Evolutionary conservation across 1,140 invertebrate genomes (phyloP).

Genomic region (Bombus polaris): DNA sequence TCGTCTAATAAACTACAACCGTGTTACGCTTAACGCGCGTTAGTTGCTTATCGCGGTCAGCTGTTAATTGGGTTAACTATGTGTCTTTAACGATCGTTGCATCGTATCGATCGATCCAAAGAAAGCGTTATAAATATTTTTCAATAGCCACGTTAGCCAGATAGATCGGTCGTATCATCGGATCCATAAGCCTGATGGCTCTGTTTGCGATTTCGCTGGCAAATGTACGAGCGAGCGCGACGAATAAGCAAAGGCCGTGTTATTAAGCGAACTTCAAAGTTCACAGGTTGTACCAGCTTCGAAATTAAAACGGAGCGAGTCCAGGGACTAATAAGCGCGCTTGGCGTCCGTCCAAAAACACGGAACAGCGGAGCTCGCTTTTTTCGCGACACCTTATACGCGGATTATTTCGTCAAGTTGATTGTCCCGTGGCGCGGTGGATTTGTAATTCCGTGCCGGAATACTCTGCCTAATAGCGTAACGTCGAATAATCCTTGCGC

Average conservation of each 20-base stretch:
- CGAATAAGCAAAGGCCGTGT: not conserved
- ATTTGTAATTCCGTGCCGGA: not conserved
- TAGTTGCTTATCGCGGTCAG: not conserved
- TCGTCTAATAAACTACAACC: slow-evolving; percentile 2
- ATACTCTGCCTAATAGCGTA: slow-evolving; percentile 9
- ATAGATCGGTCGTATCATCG: not conserved
- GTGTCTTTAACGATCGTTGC: not conserved
- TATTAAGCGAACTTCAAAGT: slow-evolving; percentile 25
- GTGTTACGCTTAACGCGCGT: not conserved
- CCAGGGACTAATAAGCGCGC: slow-evolving; percentile 24
- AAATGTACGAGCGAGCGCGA: not conserved
- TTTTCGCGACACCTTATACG: slow-evolving; percentile 19
- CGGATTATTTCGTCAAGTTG: slow-evolving; percentile 30
- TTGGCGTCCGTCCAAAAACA: slow-evolving; percentile 10
- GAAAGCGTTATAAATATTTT: no score
- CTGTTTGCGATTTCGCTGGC: not conserved
- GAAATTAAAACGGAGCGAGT: slow-evolving; percentile 38
- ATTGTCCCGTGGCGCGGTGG: not conserved
- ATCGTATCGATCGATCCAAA: no score
- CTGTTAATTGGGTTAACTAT: not conserved
- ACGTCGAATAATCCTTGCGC: slow-evolving; percentile 36
- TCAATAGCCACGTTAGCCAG: no score
- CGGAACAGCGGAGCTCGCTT: not conserved
- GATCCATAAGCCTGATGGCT: not conserved
- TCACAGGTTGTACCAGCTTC: not conserved